A percentile compares a stretch with the other conserved stretches of the same genome.
phyloP scores from a whole-genome alignment of 23 tunicate species.

The Halocynthia aurantium region DNA sequence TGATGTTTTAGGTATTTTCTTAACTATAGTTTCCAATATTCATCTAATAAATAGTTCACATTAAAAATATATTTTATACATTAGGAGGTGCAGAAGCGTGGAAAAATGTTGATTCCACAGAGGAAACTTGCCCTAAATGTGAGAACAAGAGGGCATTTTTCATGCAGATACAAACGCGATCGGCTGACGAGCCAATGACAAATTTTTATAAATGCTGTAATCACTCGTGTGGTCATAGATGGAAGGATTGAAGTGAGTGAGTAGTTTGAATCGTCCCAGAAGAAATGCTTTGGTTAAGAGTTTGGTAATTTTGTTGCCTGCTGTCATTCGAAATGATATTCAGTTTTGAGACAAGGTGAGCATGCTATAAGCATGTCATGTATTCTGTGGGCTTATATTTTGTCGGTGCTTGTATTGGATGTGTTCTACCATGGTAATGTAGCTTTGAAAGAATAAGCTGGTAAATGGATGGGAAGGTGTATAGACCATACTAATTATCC shows the following conservation, averaged over 20 bases:
- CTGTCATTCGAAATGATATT: too few species aligned
- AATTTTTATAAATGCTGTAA: slow-evolving; percentile 82
- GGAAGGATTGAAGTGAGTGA: slow-evolving; percentile 51
- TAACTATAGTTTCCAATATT: neutral
- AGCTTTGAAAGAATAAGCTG: too few species aligned
- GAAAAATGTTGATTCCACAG: slow-evolving; percentile 97
- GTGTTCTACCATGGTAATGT: too few species aligned
- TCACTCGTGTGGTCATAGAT: slow-evolving; percentile 59
- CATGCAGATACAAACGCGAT: slow-evolving; percentile 91
- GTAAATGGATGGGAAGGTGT: too few species aligned
- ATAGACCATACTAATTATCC: too few species aligned
- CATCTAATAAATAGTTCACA: neutral
- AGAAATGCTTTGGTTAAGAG: neutral
- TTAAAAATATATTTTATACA: neutral
- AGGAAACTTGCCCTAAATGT: slow-evolving; percentile 94
- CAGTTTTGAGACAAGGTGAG: too few species aligned
- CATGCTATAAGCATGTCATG: too few species aligned
- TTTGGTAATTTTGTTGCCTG: too few species aligned
- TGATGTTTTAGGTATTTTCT: slow-evolving; percentile 42
- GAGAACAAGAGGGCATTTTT: slow-evolving; percentile 77
- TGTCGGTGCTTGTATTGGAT: too few species aligned
- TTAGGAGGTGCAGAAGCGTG: slow-evolving; percentile 88
- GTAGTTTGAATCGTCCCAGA: neutral
- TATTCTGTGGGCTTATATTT: too few species aligned
- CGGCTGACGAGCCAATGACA: slow-evolving; percentile 96